Evolutionary conservation across 2,797 vertebrate genomes (phyloP), one percentile per base, ranked within the genome.

Genomic region (Anisognathus igniventris): DNA sequence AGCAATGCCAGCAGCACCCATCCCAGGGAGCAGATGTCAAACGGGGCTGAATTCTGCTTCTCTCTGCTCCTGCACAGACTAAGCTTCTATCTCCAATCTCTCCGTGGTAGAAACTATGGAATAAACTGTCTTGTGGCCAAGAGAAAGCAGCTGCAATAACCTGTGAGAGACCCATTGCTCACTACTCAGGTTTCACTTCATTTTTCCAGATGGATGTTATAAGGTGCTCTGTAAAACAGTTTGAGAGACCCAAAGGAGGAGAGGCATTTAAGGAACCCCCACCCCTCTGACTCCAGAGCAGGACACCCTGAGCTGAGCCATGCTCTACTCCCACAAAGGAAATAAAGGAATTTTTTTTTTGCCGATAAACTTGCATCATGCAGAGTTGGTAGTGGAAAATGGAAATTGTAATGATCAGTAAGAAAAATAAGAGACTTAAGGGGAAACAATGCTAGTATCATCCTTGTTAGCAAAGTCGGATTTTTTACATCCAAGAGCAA

Each of bases 401-500:
- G n/a, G 92, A 87, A 93, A 90, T 50, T 67, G 60, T 85, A 81
- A 91, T 1, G 30, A 95, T 61, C 77, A 90, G 88, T 56, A 88
- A 86, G 92, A 95, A 82, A 94, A 92, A 91, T 35, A 71, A 76
- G 76, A 97, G 66, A 88, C 40, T 92, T 28, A 16, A 75, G 58
- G 80, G 75, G 73, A 88, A 97, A 93, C 66, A 47, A 90, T 76
- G 73, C 66, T 47, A 93, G 90, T 50, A 74, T 92, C 78, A 95
- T 96, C 93, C 71, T 94, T 92, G 96, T 97, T 97, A 97, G 97
- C 83, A 95, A 88, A 97, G 96, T 96, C 0, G 85, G 88, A 45
- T 35, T 61, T 79, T 89, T 95, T 51, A 94, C 92, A 97, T 97
- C 92, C 88, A 92, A 81, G 93, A 95, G 96, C 82, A 89, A 94